Percentiles rank a stretch among this genome's conserved stretches.
These are phyloP conservation scores for Malurus alboscapulatus DNA, from an alignment of 2,113 vertebrate genomes.

Conservation along the genomic window DNA sequence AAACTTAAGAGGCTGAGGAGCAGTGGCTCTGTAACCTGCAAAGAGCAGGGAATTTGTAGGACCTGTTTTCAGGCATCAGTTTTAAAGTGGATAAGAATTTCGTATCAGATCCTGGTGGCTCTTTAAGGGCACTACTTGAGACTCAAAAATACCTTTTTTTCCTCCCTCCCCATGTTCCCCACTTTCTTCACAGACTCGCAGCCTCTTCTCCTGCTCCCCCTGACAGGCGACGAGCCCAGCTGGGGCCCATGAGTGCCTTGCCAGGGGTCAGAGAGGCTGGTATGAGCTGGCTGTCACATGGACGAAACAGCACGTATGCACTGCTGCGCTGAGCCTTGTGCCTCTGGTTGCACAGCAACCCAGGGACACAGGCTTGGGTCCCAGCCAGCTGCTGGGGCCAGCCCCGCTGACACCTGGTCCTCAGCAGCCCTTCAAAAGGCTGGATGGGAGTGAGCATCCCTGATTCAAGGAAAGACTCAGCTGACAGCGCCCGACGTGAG, in stretches of 20 bases:
- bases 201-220: background rate
- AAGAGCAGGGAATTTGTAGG: background rate
- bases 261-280: background rate
- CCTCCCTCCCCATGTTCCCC: background rate
- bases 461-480: slow-evolving; percentile 29
- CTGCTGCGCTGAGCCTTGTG: background rate
- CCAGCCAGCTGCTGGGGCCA: background rate
- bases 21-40: background rate
- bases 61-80: background rate
- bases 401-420: background rate
- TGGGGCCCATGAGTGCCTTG: accelerated
- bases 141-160: background rate
- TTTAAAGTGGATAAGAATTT: background rate
- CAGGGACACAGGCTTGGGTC: background rate
- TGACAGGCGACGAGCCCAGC: background rate
- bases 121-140: background rate
- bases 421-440: background rate
- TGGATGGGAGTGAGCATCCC: background rate
- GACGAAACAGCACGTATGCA: slow-evolving; percentile 1
- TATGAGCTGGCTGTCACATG: background rate
- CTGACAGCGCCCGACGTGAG: background rate
- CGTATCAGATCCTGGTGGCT: background rate
- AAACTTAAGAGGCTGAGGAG: background rate
- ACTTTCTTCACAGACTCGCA: background rate
- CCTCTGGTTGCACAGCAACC: slow-evolving; percentile 30